Evolutionary conservation across 2,797 vertebrate genomes (phyloP).

Genomic region (Columba guinea): DNA sequence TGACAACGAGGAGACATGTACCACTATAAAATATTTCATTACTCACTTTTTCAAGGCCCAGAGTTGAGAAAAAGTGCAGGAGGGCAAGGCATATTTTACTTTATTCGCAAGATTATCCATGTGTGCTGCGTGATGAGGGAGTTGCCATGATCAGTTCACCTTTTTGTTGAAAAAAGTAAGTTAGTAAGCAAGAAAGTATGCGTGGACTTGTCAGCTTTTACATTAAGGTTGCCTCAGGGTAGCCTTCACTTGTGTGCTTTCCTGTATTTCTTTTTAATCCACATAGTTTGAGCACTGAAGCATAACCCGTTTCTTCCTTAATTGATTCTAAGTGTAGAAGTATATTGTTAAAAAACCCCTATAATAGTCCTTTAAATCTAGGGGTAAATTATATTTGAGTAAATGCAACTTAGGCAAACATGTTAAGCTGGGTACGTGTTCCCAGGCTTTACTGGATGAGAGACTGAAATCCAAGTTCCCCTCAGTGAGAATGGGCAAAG

Average conservation of each 20-base stretch:
- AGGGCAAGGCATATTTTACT: background rate
- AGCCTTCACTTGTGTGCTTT: background rate
- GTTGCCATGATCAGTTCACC: background rate
- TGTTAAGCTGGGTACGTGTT: background rate
- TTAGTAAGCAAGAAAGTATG: conserved; percentile 29
- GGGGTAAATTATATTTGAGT: background rate
- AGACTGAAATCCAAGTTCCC: background rate
- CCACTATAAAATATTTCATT: background rate
- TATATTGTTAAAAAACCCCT: background rate
- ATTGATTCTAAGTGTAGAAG: conserved; percentile 1
- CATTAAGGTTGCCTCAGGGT: background rate
- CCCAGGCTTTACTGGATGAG: background rate
- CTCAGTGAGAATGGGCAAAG: background rate
- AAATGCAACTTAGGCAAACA: background rate
- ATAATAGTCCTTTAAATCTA: background rate
- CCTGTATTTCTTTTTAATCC: conserved; percentile 9
- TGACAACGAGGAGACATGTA: background rate
- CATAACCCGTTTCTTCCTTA: conserved; percentile 27
- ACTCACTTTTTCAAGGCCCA: background rate
- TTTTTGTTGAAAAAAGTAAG: background rate
- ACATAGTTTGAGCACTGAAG: background rate
- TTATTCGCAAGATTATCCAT: background rate
- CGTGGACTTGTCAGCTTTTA: conserved; percentile 14
- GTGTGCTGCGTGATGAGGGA: background rate
- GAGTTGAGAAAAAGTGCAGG: conserved; percentile 9